These are phyloP conservation scores for Botia kubotai DNA, from an alignment of 2,797 vertebrate genomes.

Conservation along the genomic window DNA sequence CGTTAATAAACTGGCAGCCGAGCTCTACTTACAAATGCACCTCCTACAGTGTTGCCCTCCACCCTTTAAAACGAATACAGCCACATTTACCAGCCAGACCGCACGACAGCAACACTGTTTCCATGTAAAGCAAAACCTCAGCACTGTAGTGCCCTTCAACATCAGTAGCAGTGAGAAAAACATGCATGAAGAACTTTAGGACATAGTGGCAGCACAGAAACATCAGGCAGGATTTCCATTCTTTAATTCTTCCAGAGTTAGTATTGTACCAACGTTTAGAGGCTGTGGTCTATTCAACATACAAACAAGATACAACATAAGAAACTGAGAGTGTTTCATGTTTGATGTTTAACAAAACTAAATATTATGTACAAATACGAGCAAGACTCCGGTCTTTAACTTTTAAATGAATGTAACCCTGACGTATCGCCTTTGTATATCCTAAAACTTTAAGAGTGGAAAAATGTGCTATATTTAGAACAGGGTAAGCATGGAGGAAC, in stretches of 20 bases:
- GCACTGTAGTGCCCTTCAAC: not conserved
- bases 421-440: not conserved
- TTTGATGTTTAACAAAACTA: not conserved
- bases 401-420: not conserved
- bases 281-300: not conserved
- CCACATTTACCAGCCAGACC: constrained; percentile 1
- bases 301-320: constrained; percentile 7
- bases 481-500: not conserved
- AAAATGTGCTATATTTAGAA: not conserved
- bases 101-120: not conserved
- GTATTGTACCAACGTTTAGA: not conserved
- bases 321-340: not conserved
- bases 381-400: not conserved
- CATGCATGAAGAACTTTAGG: not conserved
- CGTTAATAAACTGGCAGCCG: constrained; percentile 2
- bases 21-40: not conserved
- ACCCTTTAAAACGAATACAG: not conserved
- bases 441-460: not conserved
- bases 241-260: constrained; percentile 8
- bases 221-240: not conserved
- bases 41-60: not conserved
- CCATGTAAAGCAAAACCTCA: not conserved
- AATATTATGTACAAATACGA: not conserved
- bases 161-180: not conserved
- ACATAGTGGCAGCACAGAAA: not conserved